Base-by-base conservation (phyloP, 2,888 invertebrate species). In the Cecidostiba fungosa region DNA sequence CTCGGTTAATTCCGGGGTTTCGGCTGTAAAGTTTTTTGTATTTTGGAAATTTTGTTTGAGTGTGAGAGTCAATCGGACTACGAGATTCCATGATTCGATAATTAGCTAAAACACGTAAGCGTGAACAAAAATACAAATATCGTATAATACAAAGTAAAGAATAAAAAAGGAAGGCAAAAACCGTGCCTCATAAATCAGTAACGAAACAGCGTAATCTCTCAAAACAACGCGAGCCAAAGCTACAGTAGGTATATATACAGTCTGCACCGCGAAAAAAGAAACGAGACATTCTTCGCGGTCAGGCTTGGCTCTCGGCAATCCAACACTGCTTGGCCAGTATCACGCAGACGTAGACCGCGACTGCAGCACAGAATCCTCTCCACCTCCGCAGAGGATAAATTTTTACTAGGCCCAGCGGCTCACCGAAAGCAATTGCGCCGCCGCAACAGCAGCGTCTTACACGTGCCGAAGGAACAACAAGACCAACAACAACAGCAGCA, bases 381-480 rank as follows among this genome's bases (percentile, higher is more conserved):
- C 14, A 3, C 12, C 50, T 50, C 82, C 82, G 77, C 82, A 84
- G 77, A 77, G 83, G 83, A 88, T 88, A 82, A 86, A 87, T 87
- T 88, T 87, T 86, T 86, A 87, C 81, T 85, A 29, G 54, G 66
- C 66, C 39, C 73, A 70, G 73, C 43, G 36, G 43, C 43, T 66
- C 66, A 66, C 26, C 66, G 32, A 62, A 43, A 82, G 82, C 74
- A 74, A 82, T 77, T 77, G 82, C 70, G 14, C n/a, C 70, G 8
- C 26, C 26, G 16, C 23, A 19, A 14, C 16, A 47, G 14, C 54
- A 54, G 54, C 77, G 39, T 26, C 26, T 39, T 19, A 26, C 84
- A 70, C 78, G 76, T 74, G 78, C 78, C 73, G 29, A 62, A 36
- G 29, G 29, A 39, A 70, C 29, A 50, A 26, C 73, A 23, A 26